A percentile compares a stretch with the other conserved stretches of the same genome.
Conservation (phyloP, 1,140 invertebrate genomes). For the Prorops nasuta region DNA sequence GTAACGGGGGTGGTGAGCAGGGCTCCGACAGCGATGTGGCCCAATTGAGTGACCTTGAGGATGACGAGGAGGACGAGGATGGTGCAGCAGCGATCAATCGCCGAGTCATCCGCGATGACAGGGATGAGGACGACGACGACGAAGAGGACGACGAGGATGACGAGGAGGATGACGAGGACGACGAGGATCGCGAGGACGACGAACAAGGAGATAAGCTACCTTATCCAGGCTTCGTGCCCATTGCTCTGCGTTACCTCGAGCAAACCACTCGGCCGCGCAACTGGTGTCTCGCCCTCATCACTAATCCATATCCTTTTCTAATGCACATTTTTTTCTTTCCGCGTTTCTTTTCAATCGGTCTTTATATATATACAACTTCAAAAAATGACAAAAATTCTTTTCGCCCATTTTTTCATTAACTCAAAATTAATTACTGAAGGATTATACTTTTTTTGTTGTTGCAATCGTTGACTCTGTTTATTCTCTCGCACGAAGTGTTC, state of each 20-base stretch:
- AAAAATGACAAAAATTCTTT: too few species aligned
- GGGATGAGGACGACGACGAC: constrained; percentile 39
- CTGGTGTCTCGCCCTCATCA: constrained; percentile 92
- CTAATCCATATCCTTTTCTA: constrained; percentile 99
- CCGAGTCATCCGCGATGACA: neutral
- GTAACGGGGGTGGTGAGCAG: constrained; percentile 32
- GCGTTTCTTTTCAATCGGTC: too few species aligned
- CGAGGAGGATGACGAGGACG: constrained; percentile 47
- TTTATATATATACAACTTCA: too few species aligned
- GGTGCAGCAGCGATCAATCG: constrained; percentile 57
- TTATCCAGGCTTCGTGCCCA: constrained; percentile 85
- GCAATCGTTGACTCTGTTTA: too few species aligned
- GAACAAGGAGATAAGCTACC: constrained; percentile 66
- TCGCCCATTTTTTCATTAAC: too few species aligned
- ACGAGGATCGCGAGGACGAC: constrained; percentile 59
- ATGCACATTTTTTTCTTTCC: neutral
- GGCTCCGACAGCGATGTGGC: constrained; percentile 53
- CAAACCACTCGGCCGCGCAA: constrained; percentile 83
- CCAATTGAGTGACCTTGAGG: constrained; percentile 51
- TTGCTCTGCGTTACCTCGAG: constrained; percentile 79
- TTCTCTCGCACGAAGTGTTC: too few species aligned
- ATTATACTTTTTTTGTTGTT: too few species aligned
- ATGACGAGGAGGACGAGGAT: constrained; percentile 60
- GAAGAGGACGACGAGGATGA: constrained; percentile 60
- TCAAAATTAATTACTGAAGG: too few species aligned